Evolutionary conservation across 92 coral and sea anemone genomes (phyloP), one percentile per base, ranked within the genome.

Genomic region (Epizoanthus illoricatus): DNA sequence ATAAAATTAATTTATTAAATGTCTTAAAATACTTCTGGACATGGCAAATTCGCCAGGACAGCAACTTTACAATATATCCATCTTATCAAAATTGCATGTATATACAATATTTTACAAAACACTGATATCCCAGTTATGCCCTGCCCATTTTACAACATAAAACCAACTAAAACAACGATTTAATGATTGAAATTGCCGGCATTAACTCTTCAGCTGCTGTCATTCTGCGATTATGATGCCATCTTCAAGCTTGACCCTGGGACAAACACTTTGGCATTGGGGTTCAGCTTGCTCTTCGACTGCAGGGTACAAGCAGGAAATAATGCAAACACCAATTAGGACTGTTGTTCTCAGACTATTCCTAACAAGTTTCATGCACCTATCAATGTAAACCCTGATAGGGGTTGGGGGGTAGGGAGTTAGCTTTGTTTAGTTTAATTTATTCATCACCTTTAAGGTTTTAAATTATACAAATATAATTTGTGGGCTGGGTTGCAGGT

Each of bases 251-350:
- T 60, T 15, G 80, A 79, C 41, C 84, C 83, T 2, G 98, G 98
- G 17, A 95, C 92, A 83, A 95, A 95, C 79, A 92, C 98, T 65
- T 94, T 94, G 12, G 98, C 98, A 89, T 95, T 95, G 28, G 98
- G 98, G 66, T 95, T 95, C n/a, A 95, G 90, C 81, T 90, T 95
- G 90, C 98, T 95, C 73, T 87, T 85, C 70, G 81, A 73, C 98
- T 94, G 78, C 65, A 90, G 61, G 39, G n/a, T 57, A 59, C 57
- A 20, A 33, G 57, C 69, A 20, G 16, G 24, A 16, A 36, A 15
- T 9, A 13, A 52, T 28, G 36, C 36, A 28, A 28, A 52, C 56
- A 52, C 56, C 12, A 52, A 52, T 52, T 52, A 52, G 56, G 10
- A 9, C 56, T 52, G 56, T 13, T 52, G 56, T 52, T 52, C 56